Percentiles rank a stretch among this genome's conserved stretches.
phyloP scores from a whole-genome alignment of 2,113 vertebrate genomes.

The Xenopus borealis region DNA sequence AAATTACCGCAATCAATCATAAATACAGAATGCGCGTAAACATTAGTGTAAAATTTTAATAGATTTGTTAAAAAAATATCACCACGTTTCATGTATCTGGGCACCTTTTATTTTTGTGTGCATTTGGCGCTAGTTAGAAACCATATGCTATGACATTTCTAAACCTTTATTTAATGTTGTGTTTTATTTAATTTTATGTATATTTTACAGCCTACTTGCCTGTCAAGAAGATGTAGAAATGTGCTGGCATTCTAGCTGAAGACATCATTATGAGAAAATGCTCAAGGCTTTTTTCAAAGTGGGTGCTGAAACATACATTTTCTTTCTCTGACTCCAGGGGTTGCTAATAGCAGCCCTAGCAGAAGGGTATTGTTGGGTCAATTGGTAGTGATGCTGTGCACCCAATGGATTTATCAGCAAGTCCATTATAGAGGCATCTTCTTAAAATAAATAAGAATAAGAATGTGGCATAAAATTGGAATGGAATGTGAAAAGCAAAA shows the following conservation, averaged over 20 bases:
- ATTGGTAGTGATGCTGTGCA: conserved; percentile 46
- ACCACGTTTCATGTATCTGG: conserved; percentile 51
- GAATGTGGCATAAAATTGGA: conserved; percentile 50
- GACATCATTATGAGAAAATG: conserved; percentile 66
- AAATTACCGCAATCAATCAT: conserved; percentile 77
- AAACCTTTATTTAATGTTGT: conserved; percentile 64
- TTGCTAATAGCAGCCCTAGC: conserved; percentile 60
- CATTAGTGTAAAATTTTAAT: conserved; percentile 60
- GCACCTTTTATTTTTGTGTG: conserved; percentile 47
- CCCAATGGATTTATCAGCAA: conserved; percentile 50
- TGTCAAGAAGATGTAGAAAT: conserved; percentile 67
- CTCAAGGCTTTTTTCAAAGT: conserved; percentile 67
- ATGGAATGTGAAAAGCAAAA: conserved; percentile 40
- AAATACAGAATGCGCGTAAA: conserved; percentile 62
- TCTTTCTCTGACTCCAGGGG: conserved; percentile 60
- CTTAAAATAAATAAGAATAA: conserved; percentile 51
- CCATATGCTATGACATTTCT: conserved; percentile 58
- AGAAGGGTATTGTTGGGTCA: conserved; percentile 59
- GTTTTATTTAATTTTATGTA: conserved; percentile 71
- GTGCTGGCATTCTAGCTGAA: conserved; percentile 64
- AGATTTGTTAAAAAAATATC: conserved; percentile 50
- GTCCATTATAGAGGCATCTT: conserved; percentile 40
- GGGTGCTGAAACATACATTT: conserved; percentile 60
- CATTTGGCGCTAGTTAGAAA: conserved; percentile 56
- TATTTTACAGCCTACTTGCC: conserved; percentile 62